A percentile compares a stretch with the other conserved stretches of the same genome.
Conservation (phyloP, 64 coral and sea anemone genomes). For the Astreopora myriophthalma region DNA sequence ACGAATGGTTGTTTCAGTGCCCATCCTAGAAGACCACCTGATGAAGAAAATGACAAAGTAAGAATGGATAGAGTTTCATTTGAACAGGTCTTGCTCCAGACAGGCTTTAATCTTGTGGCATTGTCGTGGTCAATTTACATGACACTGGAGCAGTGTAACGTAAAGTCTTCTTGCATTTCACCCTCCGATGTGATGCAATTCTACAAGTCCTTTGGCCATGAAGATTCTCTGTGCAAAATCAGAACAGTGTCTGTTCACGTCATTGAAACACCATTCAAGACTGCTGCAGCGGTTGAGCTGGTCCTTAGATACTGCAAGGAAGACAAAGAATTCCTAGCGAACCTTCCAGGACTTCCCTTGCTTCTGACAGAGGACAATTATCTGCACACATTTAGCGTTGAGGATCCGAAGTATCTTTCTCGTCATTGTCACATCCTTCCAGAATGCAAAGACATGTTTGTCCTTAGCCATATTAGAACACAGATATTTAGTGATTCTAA, state of each 20-base stretch:
- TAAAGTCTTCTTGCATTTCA: neutral
- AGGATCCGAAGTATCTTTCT: conserved; percentile 45
- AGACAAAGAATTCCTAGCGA: conserved; percentile 20
- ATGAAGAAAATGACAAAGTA: neutral
- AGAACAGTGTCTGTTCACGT: conserved; percentile 21
- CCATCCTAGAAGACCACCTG: neutral
- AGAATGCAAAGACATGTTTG: conserved; percentile 59
- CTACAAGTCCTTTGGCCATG: conserved; percentile 37
- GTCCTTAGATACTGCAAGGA: conserved; percentile 75
- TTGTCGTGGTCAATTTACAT: conserved; percentile 20
- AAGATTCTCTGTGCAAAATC: conserved; percentile 19
- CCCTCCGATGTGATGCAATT: conserved; percentile 56
- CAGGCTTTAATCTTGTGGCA: conserved; percentile 59
- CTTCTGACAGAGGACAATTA: conserved; percentile 76
- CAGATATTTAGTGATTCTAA: conserved; percentile 5
- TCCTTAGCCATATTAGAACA: conserved; percentile 10
- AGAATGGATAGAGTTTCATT: neutral
- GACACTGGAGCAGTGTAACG: neutral
- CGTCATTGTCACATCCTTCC: conserved; percentile 36
- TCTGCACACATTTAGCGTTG: conserved; percentile 17
- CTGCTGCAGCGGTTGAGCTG: neutral
- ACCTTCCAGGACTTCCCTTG: conserved; percentile 76
- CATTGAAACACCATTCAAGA: conserved; percentile 38
- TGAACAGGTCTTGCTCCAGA: conserved; percentile 15
- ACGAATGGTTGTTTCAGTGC: neutral